phyloP scores from a whole-genome alignment of 2,113 vertebrate genomes.

The Hipposideros armiger region DNA sequence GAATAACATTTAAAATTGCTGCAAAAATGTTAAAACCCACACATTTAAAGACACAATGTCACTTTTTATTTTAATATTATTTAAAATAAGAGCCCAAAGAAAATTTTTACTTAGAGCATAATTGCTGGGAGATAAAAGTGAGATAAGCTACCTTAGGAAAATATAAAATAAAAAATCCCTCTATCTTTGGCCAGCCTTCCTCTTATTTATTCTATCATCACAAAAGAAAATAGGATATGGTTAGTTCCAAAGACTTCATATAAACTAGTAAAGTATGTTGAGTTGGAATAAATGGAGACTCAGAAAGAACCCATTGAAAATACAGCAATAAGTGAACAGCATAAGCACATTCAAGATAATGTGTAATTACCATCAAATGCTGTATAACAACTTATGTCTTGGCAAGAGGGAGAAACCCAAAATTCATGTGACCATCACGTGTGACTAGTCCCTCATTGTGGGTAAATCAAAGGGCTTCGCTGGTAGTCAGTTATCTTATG shows the following conservation, averaged over 20 bases:
- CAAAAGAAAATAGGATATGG: background rate
- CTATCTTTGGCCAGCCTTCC: background rate
- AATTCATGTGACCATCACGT: background rate
- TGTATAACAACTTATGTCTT: background rate
- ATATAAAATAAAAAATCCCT: background rate
- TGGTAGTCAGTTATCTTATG: background rate
- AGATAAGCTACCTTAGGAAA: background rate
- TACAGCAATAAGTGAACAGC: background rate
- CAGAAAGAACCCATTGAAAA: background rate
- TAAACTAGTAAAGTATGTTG: background rate
- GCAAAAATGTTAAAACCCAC: background rate
- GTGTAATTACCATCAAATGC: background rate
- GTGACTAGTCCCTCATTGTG: background rate
- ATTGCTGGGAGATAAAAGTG: background rate
- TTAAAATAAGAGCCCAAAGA: background rate
- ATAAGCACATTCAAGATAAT: background rate
- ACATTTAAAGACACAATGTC: background rate
- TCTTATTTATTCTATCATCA: background rate
- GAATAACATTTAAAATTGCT: slow-evolving; percentile 1
- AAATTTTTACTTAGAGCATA: background rate
- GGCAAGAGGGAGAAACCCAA: background rate
- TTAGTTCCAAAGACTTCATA: background rate
- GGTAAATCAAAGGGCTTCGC: background rate
- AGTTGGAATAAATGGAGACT: background rate
- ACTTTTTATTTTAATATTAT: slow-evolving; percentile 19